Evolutionary conservation across 2,888 invertebrate species (phyloP), one percentile per base, ranked within the genome.

Genomic region (Colostygia pectinataria): DNA sequence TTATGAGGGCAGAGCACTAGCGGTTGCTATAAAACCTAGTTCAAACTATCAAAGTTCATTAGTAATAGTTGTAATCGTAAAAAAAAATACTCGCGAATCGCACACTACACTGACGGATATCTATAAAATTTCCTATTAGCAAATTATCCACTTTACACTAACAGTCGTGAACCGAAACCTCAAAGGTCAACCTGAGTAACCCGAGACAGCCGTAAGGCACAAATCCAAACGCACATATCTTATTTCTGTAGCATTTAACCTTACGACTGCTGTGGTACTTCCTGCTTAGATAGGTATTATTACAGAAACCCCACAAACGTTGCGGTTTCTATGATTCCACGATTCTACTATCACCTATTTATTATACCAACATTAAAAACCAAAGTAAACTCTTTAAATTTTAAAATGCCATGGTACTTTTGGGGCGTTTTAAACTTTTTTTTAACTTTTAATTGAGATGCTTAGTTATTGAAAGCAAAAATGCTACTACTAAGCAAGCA

Each of bases 191-290:
- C 24, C 7, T 28, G 62, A 55, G 68, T 67, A 70, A 71, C 62
- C 66, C 66, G 68, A 74, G 58, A 63, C 61, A 54, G 54, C 47
- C 53, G 40, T 48, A 56, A 64, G 59, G 52, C 63, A 68, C 65
- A 71, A 76, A 74, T 68, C 74, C 77, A 70, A 69, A 72, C 71
- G 66, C 74, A 74, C 76, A 85, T 91, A 91, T 91, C 90, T 90
- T 84, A 83, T 91, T 91, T 89, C 90, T 89, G 71, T 80, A 84
- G 80, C 83, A 77, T 89, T 91, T 91, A 90, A 91, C 91, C 91
- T 90, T 86, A 88, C 80, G 83, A 83, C 80, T 83, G 84, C 80
- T 65, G 5, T 5, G 6, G 56, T 76, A 79, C 80, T 88, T 87
- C 87, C 88, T 79, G 86, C 87, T 84, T 82, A 67, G 77, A 78